Evolutionary conservation across 1,140 invertebrate species (phyloP).

Genomic region (Drosophila mayri): DNA sequence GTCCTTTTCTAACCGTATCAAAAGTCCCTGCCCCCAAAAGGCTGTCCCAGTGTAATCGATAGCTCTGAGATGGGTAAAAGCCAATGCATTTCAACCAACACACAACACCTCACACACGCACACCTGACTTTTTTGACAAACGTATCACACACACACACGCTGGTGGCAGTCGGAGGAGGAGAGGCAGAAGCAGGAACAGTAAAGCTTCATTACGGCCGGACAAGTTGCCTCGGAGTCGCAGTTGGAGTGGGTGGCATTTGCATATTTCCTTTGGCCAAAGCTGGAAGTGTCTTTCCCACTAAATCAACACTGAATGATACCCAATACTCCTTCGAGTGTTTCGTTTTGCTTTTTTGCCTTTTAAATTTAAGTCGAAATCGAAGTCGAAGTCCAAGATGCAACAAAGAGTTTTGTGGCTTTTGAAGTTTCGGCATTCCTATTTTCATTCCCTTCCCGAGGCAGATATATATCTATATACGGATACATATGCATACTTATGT

Average conservation of each 20-base stretch:
- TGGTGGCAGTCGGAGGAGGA: conserved; percentile 2
- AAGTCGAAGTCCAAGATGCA: conserved; percentile 53
- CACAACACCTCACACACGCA: conserved; percentile 14
- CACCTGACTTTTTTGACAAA: conserved; percentile 11
- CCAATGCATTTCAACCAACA: conserved; percentile 14
- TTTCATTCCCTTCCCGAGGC: conserved; percentile 33
- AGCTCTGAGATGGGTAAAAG: conserved; percentile 51
- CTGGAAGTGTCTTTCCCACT: conserved; percentile 7
- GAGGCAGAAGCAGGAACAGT: not conserved
- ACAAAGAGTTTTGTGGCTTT: conserved; percentile 52
- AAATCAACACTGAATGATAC: conserved; percentile 65
- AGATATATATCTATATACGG: conserved; percentile 17
- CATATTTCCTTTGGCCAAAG: conserved; percentile 42
- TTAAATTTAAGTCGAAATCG: conserved; percentile 53
- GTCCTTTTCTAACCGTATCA: conserved; percentile 23
- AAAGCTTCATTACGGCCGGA: conserved; percentile 52
- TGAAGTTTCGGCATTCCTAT: conserved; percentile 43
- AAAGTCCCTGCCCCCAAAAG: conserved; percentile 2
- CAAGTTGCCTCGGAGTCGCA: not conserved
- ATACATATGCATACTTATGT: too few species aligned
- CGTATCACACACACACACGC: conserved; percentile 33
- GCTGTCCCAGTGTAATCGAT: conserved; percentile 59
- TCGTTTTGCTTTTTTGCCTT: conserved; percentile 35
- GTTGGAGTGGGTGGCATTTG: conserved; percentile 33
- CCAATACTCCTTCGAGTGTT: conserved; percentile 35